Evolutionary conservation across 2,888 invertebrate genomes (phyloP), one percentile per base, ranked within the genome.

Genomic region (Diploptera punctata): DNA sequence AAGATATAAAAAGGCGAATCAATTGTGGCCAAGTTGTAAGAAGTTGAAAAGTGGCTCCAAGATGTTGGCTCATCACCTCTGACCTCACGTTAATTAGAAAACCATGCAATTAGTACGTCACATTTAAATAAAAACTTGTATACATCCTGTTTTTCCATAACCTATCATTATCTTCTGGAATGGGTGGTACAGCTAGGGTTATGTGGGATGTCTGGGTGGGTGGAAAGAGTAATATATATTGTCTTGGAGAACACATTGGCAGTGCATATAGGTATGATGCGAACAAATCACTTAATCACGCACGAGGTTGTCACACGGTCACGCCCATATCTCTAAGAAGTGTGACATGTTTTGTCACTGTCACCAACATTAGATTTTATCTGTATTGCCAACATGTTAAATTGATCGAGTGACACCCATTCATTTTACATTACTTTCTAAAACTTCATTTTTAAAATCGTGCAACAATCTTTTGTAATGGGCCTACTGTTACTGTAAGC

Each of bases 1-100:
- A n/a, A n/a, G n/a, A n/a, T n/a, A n/a, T n/a, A n/a, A n/a, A n/a
- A n/a, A n/a, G n/a, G n/a, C n/a, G n/a, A n/a, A n/a, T n/a, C n/a
- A n/a, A n/a, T n/a, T n/a, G n/a, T n/a, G n/a, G n/a, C n/a, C n/a
- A n/a, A n/a, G n/a, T n/a, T n/a, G n/a, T n/a, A n/a, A n/a, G n/a
- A n/a, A n/a, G n/a, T n/a, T n/a, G n/a, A n/a, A n/a, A n/a, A n/a
- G n/a, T n/a, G n/a, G n/a, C n/a, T n/a, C n/a, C n/a, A n/a, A n/a
- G n/a, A n/a, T n/a, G n/a, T n/a, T 31, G 54, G 24, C 26, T 68
- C 21, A 26, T 24, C 61, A 60, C 69, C 69, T 60, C 61, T 70
- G 72, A 74, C 74, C 77, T 71, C 60, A 76, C 75, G 77, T 78
- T 79, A 79, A 79, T 79, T 79, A 79, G 78, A 77, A 78, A 78